Evolutionary conservation across 1,140 invertebrate genomes (phyloP).

Genomic region (Elymnias hypermnestra): DNA sequence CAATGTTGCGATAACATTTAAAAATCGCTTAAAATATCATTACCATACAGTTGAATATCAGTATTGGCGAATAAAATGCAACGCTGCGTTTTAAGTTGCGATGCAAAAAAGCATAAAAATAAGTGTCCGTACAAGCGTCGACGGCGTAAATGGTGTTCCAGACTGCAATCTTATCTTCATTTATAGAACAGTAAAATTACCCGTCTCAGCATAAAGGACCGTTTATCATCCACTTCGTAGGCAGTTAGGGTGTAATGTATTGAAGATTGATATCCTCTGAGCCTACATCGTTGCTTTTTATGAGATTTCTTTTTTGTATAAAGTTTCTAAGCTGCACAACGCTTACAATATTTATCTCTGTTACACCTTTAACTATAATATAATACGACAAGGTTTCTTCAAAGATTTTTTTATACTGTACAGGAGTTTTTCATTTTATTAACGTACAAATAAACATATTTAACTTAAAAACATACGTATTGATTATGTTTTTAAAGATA

Average conservation of each 20-base stretch:
- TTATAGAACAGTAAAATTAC: conserved; percentile 70
- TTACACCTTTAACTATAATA: not conserved
- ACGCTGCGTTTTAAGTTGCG: conserved; percentile 12
- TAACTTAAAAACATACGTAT: no score
- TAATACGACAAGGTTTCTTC: not conserved
- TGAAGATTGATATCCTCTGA: conserved; percentile 52
- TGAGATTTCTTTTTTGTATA: conserved; percentile 12
- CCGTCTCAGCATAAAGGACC: conserved; percentile 48
- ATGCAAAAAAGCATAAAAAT: conserved; percentile 17
- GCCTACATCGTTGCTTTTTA: conserved; percentile 23
- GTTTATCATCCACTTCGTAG: conserved; percentile 55
- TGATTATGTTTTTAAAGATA: no score
- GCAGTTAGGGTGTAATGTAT: conserved; percentile 52
- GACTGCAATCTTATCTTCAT: conserved; percentile 62
- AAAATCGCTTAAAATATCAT: conserved; percentile 15
- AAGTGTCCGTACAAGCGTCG: conserved; percentile 33
- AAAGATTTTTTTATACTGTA: no score
- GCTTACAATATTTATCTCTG: conserved; percentile 4
- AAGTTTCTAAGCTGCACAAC: conserved; percentile 6
- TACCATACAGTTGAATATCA: conserved; percentile 13
- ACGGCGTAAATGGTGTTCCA: conserved; percentile 44
- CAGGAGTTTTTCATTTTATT: no score
- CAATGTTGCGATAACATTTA: conserved; percentile 3
- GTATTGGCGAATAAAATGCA: conserved; percentile 8
- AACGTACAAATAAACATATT: no score